Evolutionary conservation across 1,140 invertebrate species (phyloP), one percentile per base, ranked within the genome.

Genomic region (Lordiphosa mommai): DNA sequence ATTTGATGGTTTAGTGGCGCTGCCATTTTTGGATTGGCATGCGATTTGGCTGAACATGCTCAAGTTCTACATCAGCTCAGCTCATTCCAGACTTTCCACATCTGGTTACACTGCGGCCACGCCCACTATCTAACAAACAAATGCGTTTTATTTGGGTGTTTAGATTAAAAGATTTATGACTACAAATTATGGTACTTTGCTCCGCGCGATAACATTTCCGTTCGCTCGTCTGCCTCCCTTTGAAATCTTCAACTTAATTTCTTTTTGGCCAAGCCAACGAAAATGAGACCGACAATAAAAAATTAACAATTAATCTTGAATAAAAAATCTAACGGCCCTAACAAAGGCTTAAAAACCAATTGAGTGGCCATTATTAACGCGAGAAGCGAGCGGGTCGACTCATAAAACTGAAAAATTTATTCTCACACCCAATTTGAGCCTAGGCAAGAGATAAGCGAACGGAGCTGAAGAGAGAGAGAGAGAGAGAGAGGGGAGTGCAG

Each of bases 151-250:
- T 84, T 84, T 85, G 79, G 79, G 79, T 77, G 68, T 72, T 84
- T 84, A 84, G 77, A 84, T 72, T 59, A 68, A 70, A 84, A 84
- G 77, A 84, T 84, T 84, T 84, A 84, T 84, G 72, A 60, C 77
- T 84, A 85, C 77, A 84, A 84, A 84, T 84, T 84, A 84, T 84
- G 77, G 77, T 84, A 72, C 68, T 84, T 77, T 65, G 69, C 47
- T 58, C 37, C 64, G n/a, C 67, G 68, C 77, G 77, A 84, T 84
- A 84, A 85, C 77, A 84, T 84, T 84, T 84, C 77, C 77, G 77
- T 84, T 84, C 48, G 38, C 41, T 56, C 77, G 77, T 84, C 77
- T 36, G 30, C 40, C 56, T 10, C 49, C 34, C 53, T 17, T 52
- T 12, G 14, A 29, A 29, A 30, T 32, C 23, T 46, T 84, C 77